These are phyloP conservation scores for Apus apus DNA, from an alignment of 2,113 vertebrate species.

Conservation along the genomic window DNA sequence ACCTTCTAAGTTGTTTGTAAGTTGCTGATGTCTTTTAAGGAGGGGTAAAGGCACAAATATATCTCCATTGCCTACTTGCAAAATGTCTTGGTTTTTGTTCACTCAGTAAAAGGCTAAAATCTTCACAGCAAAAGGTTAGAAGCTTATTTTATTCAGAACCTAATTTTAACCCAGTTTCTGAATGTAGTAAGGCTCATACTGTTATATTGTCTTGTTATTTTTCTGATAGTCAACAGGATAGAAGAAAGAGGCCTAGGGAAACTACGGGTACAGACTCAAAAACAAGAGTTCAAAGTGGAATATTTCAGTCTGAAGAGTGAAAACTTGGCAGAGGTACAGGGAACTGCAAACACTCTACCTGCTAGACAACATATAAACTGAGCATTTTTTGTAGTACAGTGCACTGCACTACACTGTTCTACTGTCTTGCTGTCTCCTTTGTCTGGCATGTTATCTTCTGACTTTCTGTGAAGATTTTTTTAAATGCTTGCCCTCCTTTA, in stretches of 20 bases:
- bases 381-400: not conserved
- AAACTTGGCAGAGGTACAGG: not conserved
- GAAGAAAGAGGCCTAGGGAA: not conserved
- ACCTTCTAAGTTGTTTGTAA: not conserved
- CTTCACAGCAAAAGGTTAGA: not conserved
- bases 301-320: not conserved
- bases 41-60: not conserved
- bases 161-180: not conserved
- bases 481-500: not conserved
- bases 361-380: not conserved
- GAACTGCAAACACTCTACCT: not conserved
- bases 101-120: not conserved
- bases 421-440: not conserved
- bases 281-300: not conserved
- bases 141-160: not conserved
- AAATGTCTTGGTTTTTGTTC: not conserved
- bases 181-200: not conserved
- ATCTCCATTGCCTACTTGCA: not conserved
- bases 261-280: not conserved
- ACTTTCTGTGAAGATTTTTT: not conserved
- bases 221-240: not conserved
- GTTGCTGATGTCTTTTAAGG: not conserved
- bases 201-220: not conserved
- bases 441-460: not conserved
- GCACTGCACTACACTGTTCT: not conserved